Evolutionary conservation across 2,888 invertebrate genomes (phyloP).

Genomic region (Steinernema scapterisci): DNA sequence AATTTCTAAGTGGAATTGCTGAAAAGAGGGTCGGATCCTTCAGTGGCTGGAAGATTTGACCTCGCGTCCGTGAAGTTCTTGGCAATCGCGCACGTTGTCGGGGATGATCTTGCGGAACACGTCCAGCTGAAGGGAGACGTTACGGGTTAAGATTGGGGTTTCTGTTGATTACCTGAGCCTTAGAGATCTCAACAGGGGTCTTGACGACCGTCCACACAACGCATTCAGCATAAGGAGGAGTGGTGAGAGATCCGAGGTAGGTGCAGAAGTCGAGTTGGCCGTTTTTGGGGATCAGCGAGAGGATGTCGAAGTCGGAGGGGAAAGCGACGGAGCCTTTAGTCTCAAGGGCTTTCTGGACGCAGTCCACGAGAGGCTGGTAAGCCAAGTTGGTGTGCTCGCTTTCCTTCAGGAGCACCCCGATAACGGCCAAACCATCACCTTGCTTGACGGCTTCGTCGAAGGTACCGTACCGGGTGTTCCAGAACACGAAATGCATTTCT

Average conservation of each 20-base stretch:
- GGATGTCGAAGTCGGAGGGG: conserved; percentile 36
- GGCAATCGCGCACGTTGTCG: conserved; percentile 54
- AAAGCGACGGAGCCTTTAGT: conserved; percentile 34
- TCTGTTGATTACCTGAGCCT: conserved; percentile 47
- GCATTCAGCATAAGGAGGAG: conserved; percentile 68
- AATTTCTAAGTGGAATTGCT: neutral
- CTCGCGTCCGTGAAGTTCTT: conserved; percentile 52
- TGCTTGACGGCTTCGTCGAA: conserved; percentile 55
- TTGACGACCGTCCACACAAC: conserved; percentile 69
- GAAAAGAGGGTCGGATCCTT: no score
- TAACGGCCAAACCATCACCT: conserved; percentile 60
- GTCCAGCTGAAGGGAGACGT: conserved; percentile 44
- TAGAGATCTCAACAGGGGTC: conserved; percentile 66
- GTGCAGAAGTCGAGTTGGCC: conserved; percentile 67
- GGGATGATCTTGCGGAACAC: conserved; percentile 54
- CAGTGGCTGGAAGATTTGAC: conserved; percentile 45
- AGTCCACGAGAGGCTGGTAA: conserved; percentile 52
- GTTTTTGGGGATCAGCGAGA: conserved; percentile 37
- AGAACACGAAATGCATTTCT: conserved; percentile 65
- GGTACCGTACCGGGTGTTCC: conserved; percentile 57
- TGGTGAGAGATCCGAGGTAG: conserved; percentile 68
- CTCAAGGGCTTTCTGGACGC: conserved; percentile 46
- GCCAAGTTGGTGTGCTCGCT: conserved; percentile 38
- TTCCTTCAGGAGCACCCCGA: conserved; percentile 57
- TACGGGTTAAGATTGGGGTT: neutral